Conservation (phyloP, 2,797 vertebrate species). For the Discoglossus pictus region DNA sequence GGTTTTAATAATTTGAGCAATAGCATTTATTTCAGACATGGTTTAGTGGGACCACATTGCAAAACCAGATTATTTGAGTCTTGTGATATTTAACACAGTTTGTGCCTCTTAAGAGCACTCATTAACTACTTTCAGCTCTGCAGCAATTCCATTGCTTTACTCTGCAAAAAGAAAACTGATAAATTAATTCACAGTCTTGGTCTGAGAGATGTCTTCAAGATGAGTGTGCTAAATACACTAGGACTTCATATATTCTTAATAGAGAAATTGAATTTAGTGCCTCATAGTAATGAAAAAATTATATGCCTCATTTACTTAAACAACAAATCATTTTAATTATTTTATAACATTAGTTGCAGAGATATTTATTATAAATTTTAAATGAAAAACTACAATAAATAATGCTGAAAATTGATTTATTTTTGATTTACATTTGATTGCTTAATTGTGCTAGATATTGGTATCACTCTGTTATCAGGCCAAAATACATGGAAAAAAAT, state of each 20-base stretch:
- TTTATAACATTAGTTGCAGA: neutral
- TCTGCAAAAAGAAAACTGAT: neutral
- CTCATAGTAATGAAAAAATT: neutral
- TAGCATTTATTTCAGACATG: too few relatives aligned
- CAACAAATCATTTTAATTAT: conserved; percentile 10
- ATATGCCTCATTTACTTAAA: conserved; percentile 7
- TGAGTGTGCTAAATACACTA: neutral
- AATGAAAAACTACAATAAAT: neutral
- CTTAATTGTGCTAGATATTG: neutral
- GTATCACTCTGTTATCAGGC: too few relatives aligned
- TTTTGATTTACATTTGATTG: neutral
- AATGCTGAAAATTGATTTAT: neutral
- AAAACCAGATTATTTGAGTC: too few relatives aligned
- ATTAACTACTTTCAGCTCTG: too few relatives aligned
- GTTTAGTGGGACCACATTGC: too few relatives aligned
- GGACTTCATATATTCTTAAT: neutral
- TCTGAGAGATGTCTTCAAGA: too few relatives aligned
- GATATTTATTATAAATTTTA: conserved; percentile 5
- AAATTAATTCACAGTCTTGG: neutral
- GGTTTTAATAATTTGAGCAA: too few relatives aligned
- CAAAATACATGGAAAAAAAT: too few relatives aligned
- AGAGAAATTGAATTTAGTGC: conserved; percentile 9
- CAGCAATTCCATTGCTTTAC: too few relatives aligned
- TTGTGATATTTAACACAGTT: too few relatives aligned
- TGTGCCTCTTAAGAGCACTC: too few relatives aligned